Evolutionary conservation across 2,797 vertebrate species (phyloP).

Genomic region (Arctocebus calabarensis): DNA sequence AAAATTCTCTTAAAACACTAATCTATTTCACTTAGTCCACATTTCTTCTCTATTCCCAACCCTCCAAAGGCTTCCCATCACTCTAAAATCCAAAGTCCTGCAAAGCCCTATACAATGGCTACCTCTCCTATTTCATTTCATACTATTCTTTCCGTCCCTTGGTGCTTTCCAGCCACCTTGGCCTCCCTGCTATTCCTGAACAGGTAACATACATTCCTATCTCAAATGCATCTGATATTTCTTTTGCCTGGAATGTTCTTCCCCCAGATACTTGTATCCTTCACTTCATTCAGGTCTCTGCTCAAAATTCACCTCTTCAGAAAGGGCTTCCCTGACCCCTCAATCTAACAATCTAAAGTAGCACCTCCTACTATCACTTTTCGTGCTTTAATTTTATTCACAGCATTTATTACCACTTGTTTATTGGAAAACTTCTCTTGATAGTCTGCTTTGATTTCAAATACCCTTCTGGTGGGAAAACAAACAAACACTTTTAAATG

Average conservation of each 20-base stretch:
- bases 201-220: background rate
- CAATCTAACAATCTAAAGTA: background rate
- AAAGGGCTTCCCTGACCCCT: background rate
- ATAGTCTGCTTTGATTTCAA: background rate
- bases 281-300: background rate
- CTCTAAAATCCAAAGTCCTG: background rate
- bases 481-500: background rate
- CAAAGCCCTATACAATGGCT: background rate
- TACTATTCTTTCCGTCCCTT: background rate
- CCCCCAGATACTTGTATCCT: background rate
- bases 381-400: constrained; percentile 6
- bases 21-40: background rate
- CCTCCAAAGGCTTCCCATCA: background rate
- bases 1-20: background rate
- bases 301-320: constrained; percentile 26
- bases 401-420: background rate
- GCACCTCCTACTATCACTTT: background rate
- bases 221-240: background rate
- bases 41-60: background rate
- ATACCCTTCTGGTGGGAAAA: background rate
- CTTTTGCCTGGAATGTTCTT: constrained; percentile 12
- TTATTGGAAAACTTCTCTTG: background rate
- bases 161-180: background rate
- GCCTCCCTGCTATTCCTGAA: background rate
- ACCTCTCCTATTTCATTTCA: background rate